Evolutionary conservation across 2,888 invertebrate species (phyloP).

Genomic region (Scaptomyza caliginosa): DNA sequence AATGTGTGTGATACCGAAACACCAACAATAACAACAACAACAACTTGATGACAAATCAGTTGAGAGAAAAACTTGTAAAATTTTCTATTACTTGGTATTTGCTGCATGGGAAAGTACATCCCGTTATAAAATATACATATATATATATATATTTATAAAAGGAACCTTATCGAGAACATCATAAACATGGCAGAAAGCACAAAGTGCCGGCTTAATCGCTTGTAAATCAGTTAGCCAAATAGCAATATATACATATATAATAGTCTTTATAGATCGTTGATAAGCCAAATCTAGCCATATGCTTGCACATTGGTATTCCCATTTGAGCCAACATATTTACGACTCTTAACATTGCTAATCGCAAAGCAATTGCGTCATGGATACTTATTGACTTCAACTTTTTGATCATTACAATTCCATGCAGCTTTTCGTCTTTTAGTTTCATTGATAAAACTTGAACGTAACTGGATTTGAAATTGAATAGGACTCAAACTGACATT

Average conservation of each 20-base stretch:
- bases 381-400: neutral
- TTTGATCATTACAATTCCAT: neutral
- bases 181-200: slow-evolving; percentile 14
- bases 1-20: neutral
- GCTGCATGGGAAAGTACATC: slow-evolving; percentile 32
- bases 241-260: neutral
- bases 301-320: slow-evolving; percentile 1
- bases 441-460: neutral
- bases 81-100: neutral
- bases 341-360: slow-evolving; percentile 34
- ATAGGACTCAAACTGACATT: neutral
- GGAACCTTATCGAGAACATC: slow-evolving; percentile 1
- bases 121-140: slow-evolving; percentile 2
- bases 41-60: slow-evolving; percentile 1
- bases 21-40: neutral
- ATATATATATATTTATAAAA: too few species aligned
- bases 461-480: neutral
- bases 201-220: slow-evolving; percentile 53
- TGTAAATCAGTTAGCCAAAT: slow-evolving; percentile 64
- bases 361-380: slow-evolving; percentile 31
- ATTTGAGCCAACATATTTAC: slow-evolving; percentile 35
- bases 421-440: neutral
- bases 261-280: slow-evolving; percentile 17
- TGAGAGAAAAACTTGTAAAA: neutral
- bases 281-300: slow-evolving; percentile 15